Conservation (phyloP, 2,888 invertebrate species). For the Lacanobia oleracea region DNA sequence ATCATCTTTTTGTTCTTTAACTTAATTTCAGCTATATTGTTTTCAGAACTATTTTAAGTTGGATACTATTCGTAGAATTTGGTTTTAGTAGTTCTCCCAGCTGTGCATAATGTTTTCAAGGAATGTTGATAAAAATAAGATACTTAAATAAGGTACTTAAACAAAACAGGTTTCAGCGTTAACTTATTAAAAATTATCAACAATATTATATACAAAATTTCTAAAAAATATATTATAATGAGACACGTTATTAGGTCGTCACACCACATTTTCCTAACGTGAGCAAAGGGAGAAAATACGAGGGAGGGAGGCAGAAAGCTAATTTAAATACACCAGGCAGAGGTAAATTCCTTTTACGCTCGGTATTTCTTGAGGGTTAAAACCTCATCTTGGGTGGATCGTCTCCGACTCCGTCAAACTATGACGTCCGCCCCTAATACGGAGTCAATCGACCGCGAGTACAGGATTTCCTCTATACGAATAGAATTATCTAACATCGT, state of each 20-base stretch:
- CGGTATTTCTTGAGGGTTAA: conserved; percentile 57
- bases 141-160: not conserved
- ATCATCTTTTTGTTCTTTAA: conserved; percentile 22
- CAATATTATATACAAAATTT: not conserved
- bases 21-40: not conserved
- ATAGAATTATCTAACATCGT: conserved; percentile 49
- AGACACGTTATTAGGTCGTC: conserved; percentile 23
- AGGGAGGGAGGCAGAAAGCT: conserved; percentile 52
- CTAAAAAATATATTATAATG: conserved; percentile 11
- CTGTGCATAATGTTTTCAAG: conserved; percentile 7
- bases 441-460: conserved; percentile 39
- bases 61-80: not conserved
- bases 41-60: conserved; percentile 13
- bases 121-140: not conserved
- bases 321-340: conserved; percentile 63
- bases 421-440: conserved; percentile 47
- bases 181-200: not conserved
- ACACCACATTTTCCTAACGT: conserved; percentile 41
- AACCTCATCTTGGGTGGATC: conserved; percentile 47
- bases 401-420: conserved; percentile 48
- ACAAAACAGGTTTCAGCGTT: not conserved
- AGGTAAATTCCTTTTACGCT: conserved; percentile 54
- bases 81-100: not conserved
- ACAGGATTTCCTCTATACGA: conserved; percentile 37
- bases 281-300: conserved; percentile 49